Evolutionary conservation across 2,113 vertebrate species (phyloP).

Genomic region (Stomatorhinus ivindoensis): DNA sequence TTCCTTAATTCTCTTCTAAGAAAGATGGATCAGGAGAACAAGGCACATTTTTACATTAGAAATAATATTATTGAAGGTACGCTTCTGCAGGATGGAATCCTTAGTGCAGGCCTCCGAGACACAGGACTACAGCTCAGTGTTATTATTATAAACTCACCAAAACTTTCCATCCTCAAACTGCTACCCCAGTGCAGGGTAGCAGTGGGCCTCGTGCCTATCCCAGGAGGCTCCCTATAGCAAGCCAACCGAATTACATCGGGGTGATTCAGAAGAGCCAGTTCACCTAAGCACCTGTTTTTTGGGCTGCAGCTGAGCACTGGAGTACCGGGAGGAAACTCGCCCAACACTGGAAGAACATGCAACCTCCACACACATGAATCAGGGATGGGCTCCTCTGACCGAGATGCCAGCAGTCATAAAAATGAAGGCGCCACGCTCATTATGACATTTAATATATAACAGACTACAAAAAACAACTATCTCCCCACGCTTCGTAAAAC

Average conservation of each 20-base stretch:
- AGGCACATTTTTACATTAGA: neutral
- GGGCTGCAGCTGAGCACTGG: neutral
- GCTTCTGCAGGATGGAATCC: neutral
- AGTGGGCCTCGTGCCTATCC: neutral
- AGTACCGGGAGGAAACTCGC: neutral
- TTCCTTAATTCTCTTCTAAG: neutral
- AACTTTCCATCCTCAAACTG: neutral
- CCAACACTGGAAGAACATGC: neutral
- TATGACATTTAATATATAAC: neutral
- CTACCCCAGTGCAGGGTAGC: neutral
- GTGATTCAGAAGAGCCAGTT: neutral
- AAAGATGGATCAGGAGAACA: neutral
- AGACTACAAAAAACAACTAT: neutral
- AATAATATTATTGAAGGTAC: too few species aligned
- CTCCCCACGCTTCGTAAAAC: neutral
- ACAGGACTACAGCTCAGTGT: neutral
- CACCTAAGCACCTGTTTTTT: neutral
- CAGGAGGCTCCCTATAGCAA: neutral
- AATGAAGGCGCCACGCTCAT: neutral
- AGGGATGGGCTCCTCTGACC: neutral
- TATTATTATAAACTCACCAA: neutral
- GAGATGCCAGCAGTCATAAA: neutral
- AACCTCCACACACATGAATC: neutral
- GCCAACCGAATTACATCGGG: neutral
- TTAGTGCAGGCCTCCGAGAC: neutral